Conservation (phyloP, 2,113 vertebrate genomes). For the Caloenas nicobarica region DNA sequence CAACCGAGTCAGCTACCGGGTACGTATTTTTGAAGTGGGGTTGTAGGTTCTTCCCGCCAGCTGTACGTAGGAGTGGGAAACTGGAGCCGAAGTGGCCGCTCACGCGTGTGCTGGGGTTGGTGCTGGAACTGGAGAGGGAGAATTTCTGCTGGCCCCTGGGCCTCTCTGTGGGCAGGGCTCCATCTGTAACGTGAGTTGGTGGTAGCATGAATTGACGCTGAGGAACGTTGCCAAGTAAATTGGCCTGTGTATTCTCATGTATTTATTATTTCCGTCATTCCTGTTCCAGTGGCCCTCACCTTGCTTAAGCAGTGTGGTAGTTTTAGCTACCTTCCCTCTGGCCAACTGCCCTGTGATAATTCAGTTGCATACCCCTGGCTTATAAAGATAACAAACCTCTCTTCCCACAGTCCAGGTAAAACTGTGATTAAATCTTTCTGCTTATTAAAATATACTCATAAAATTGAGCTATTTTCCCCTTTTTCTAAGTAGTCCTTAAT, state of each 20-base stretch:
- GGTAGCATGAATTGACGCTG: background rate
- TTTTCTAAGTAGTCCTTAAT: background rate
- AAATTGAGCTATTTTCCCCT: background rate
- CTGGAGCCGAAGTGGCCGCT: background rate
- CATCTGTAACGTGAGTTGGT: fast-evolving
- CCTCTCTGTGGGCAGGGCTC: background rate
- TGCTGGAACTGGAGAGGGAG: background rate
- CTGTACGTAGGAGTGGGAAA: background rate
- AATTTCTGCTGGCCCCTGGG: fast-evolving
- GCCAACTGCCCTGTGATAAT: background rate
- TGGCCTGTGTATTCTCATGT: fast-evolving
- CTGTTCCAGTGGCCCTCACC: background rate
- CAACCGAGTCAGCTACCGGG: background rate
- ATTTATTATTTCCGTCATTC: background rate
- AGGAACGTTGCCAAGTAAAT: background rate
- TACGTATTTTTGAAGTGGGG: fast-evolving
- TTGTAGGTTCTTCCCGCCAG: background rate
- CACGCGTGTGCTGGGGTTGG: fast-evolving
- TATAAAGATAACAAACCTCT: background rate
- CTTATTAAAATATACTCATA: slow-evolving; percentile 22
- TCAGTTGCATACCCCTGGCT: background rate
- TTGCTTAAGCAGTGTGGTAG: background rate
- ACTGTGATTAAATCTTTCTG: background rate
- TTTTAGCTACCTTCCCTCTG: background rate
- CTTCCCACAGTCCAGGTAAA: background rate